These are phyloP conservation scores for Clusia tigrina DNA, from an alignment of 2,888 invertebrate genomes.

Conservation along the genomic window DNA sequence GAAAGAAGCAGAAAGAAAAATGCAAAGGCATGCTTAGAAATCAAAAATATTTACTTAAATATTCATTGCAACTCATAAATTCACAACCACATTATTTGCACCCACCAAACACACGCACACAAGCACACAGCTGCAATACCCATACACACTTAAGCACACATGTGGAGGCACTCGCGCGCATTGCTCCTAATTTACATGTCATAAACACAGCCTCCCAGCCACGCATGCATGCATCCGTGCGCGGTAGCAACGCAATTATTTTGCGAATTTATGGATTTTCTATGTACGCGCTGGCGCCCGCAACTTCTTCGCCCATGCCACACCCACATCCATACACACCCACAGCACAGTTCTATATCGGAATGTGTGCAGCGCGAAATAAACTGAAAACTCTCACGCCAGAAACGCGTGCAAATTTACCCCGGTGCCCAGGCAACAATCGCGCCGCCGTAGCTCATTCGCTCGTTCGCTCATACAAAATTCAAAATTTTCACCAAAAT, in stretches of 20 bases:
- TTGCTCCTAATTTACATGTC: constrained; percentile 9
- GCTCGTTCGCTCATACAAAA: constrained; percentile 34
- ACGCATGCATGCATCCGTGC: not conserved
- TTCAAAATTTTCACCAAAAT: constrained; percentile 40
- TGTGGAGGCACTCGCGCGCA: not conserved
- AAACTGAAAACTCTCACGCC: no score
- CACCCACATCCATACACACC: not conserved
- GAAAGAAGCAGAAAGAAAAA: not conserved
- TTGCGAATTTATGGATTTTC: constrained; percentile 47
- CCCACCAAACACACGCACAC: no score
- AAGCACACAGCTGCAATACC: not conserved
- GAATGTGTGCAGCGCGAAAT: constrained; percentile 23
- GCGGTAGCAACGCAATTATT: constrained; percentile 37
- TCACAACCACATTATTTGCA: constrained; percentile 28
- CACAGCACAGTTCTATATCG: not conserved
- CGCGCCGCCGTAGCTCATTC: not conserved
- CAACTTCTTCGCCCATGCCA: constrained; percentile 24
- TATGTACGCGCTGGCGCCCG: constrained; percentile 28
- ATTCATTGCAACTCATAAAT: constrained; percentile 23
- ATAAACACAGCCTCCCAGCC: constrained; percentile 13
- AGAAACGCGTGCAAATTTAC: constrained; percentile 21
- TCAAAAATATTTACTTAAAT: not conserved
- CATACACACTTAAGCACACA: constrained; percentile 5
- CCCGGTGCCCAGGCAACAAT: constrained; percentile 20
- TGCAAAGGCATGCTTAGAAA: no score